phyloP scores from a whole-genome alignment of 2,113 vertebrate species.

The Oreochromis spilurus region DNA sequence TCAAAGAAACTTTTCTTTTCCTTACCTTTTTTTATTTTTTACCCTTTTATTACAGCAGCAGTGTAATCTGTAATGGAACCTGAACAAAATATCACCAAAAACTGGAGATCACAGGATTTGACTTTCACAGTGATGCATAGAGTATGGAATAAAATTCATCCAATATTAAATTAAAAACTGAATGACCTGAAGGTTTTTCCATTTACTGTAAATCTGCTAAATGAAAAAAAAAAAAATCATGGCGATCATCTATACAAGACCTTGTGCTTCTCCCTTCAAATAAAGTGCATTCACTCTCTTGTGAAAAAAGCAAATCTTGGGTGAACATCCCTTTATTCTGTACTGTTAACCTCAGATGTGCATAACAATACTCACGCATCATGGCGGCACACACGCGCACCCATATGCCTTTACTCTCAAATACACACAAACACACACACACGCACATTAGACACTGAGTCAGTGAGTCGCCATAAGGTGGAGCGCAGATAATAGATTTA shows the following conservation, averaged over 20 bases:
- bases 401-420: neutral
- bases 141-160: neutral
- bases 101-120: neutral
- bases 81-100: neutral
- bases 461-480: slow-evolving; percentile 66
- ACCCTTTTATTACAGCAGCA: neutral
- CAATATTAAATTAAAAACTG: neutral
- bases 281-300: neutral
- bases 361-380: neutral
- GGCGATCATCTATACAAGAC: neutral
- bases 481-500: slow-evolving; percentile 76
- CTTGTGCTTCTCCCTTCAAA: neutral
- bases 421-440: neutral
- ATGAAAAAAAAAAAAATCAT: neutral
- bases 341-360: neutral
- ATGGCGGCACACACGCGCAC: neutral
- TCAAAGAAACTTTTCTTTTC: neutral
- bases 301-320: neutral
- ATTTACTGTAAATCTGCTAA: neutral
- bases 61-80: neutral
- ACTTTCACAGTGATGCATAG: neutral
- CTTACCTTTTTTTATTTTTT: neutral
- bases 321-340: neutral
- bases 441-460: slow-evolving; percentile 34
- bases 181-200: neutral